These are phyloP conservation scores for Tragelaphus scriptus DNA, from an alignment of 2,113 vertebrate genomes.

Conservation along the genomic window DNA sequence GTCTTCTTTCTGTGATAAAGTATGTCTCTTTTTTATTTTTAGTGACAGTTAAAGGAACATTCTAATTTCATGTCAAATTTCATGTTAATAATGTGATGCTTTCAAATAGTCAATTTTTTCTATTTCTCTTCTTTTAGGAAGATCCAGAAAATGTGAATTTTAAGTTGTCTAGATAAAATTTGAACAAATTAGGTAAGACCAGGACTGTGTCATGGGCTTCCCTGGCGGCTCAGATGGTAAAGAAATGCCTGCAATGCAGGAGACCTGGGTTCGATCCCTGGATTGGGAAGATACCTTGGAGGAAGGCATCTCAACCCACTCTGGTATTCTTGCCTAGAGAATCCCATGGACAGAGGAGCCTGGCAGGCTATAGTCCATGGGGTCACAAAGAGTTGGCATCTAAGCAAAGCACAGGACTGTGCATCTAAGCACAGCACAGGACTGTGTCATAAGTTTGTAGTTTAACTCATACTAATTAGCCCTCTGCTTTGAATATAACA, in stretches of 20 bases:
- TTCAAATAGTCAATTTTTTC: background rate
- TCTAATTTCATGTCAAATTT: slow-evolving; percentile 5
- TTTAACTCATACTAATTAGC: background rate
- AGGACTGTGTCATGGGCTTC: background rate
- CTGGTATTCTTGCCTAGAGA: background rate
- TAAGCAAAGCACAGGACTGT: too few relatives aligned
- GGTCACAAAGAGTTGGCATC: background rate
- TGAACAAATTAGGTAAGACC: background rate
- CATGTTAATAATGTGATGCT: background rate
- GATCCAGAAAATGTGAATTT: background rate
- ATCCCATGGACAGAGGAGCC: background rate
- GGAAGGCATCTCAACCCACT: background rate
- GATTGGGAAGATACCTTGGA: background rate
- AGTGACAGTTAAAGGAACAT: slow-evolving; percentile 1
- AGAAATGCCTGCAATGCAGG: background rate
- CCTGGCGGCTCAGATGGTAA: background rate
- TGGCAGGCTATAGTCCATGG: background rate
- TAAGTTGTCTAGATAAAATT: background rate
- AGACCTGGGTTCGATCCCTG: background rate
- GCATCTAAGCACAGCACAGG: rapidly evolving
- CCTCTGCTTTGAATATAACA: background rate
- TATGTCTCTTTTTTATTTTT: slow-evolving; percentile 41
- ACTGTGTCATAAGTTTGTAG: background rate
- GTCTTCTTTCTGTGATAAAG: slow-evolving; percentile 35
- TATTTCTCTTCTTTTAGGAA: background rate